Conservation (phyloP, 2,888 invertebrate species). For the Synergus itoensis region DNA sequence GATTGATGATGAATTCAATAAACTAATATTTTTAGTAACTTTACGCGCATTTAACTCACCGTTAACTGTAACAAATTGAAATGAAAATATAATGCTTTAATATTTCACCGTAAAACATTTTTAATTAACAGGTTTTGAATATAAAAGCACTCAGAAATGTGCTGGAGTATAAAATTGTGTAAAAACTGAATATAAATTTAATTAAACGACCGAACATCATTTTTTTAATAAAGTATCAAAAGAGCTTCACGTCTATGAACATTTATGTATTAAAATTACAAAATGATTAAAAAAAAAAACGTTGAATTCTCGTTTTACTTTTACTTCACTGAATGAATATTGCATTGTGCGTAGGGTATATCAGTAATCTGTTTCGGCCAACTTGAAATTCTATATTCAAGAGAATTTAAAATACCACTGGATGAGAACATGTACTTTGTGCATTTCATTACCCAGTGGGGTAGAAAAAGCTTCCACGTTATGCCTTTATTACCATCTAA, state of each 20-base stretch:
- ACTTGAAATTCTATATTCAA: not conserved
- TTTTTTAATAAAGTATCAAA: not conserved
- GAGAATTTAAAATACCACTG: constrained; percentile 1
- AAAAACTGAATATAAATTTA: not conserved
- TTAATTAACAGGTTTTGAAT: not conserved
- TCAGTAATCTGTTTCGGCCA: not conserved
- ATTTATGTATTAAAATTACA: not conserved
- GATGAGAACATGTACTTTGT: not conserved
- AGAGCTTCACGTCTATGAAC: not conserved
- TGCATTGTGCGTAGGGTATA: not conserved
- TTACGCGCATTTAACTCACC: too few species aligned
- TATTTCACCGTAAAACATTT: not conserved
- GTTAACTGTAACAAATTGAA: not conserved
- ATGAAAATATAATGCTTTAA: not conserved
- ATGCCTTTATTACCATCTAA: not conserved
- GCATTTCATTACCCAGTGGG: not conserved
- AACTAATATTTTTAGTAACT: too few species aligned
- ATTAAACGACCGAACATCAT: not conserved
- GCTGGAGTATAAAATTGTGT: not conserved
- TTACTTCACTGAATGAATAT: not conserved
- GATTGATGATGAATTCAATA: too few species aligned
- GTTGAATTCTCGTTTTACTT: not conserved
- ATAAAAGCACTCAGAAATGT: not conserved
- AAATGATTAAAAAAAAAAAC: not conserved
- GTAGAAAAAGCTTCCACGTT: not conserved